Base-by-base conservation (phyloP, 2,797 vertebrate species). In the Myotis myotis region DNA sequence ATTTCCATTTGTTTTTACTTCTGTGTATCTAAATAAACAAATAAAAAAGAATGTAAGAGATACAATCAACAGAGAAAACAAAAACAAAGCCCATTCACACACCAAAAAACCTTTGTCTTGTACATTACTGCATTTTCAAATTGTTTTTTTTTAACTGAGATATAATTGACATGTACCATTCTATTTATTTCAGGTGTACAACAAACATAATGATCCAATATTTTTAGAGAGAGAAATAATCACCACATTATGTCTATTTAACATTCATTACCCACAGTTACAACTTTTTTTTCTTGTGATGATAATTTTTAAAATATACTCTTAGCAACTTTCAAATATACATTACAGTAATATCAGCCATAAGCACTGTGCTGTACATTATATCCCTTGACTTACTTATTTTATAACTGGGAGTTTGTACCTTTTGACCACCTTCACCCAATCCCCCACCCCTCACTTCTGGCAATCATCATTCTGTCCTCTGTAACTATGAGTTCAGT, bases 1-100 rank as follows among this genome's bases (percentile, higher is more conserved):
- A 99, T 98, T 99, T 99, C 99, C 99, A 99, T 98, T 99, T 99
- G 98, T 99, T 99, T 99, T 99, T 99, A 99, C 99, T 99, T 98
- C 99, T 99, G 98, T 99, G 99, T 96, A 99, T 99, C 99, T 99
- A 98, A 95, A 97, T 96, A 90, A 36, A 96, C 3, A 86, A 30
- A 82, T 12, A 78, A 28, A 81, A 53, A 78, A 70, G 20, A 90
- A 87, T 33, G 3, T 75, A 0, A 0, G 8, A 96, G 62, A 36
- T 49, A 95, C 82, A 92, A 81, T 44, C n/a, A 23, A 90, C 30
- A 7, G 38, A n/a, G 85, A 87, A 87, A 97, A 60, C 12, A 62
- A 95, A 30, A 71, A 51, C 78, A 90, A 94, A 55, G 23, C 1
- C 53, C 51, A 94, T 41, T 72, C 19, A 76, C 22, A 95, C 6